Evolutionary conservation across 2,888 invertebrate genomes (phyloP), one percentile per base, ranked within the genome.

Genomic region (Agrochola litura): DNA sequence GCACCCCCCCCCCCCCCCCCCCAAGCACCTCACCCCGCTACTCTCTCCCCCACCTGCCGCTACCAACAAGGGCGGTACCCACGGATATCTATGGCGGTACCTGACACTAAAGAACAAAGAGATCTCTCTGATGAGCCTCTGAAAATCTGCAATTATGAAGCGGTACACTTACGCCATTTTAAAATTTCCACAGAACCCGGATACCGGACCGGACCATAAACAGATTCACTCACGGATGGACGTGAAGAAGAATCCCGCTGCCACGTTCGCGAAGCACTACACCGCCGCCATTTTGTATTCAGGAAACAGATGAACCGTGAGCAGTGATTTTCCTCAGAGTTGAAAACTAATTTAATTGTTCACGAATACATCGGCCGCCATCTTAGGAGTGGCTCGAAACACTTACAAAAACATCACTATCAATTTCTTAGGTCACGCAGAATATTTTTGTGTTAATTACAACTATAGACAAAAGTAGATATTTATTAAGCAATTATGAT

Each of bases 141-240:
- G 22, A 68, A 6, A 6, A 43, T 30, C 2, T 69, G 66, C 1
- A 30, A 46, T 46, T 68, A 30, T 30, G n/a, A 41, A 67, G 2
- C 22, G 9, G 30, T 70, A 68, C 3, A 16, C 22, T 22, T 3
- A 68, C 46, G 19, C 2, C 16, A 46, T n/a, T n/a, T n/a, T 37
- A 37, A 68, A n/a, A n/a, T 41, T 30, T 56, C 9, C 16, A 22
- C 10, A 41, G 0, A 49, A 37, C 37, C n/a, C 0, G 22, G 22
- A 52, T 43, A 16, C 5, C 43, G 0, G 14, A 43, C 0, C 1
- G 9, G 30, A 49, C 19, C 43, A 63, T 10, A 19, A 14, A 77
- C 63, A 43, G 19, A 46, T 25, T 77, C 16, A 43, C 75, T 75
- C n/a, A 76, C 75, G 30, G 30, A 16, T 63, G 14, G 30, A 16